Conservation (phyloP, 2,888 invertebrate genomes). For the Nephrotoma guestfalica region DNA sequence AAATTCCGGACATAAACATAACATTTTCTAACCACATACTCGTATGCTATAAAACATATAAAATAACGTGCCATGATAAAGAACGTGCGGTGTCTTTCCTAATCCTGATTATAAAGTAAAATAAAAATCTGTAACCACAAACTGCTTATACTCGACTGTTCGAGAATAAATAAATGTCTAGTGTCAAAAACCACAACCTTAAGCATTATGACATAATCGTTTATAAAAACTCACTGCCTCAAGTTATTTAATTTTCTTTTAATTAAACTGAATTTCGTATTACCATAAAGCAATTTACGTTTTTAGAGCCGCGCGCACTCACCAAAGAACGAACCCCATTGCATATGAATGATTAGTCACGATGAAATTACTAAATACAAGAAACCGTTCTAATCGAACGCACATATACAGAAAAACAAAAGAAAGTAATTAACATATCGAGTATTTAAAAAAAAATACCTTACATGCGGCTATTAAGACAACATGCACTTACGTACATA, state of each 20-base stretch:
- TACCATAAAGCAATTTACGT: neutral
- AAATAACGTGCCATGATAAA: no score
- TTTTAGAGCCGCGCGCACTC: neutral
- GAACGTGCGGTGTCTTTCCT: no score
- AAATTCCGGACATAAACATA: no score
- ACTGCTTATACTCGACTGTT: no score
- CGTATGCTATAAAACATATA: no score
- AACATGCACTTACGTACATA: neutral
- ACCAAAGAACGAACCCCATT: neutral
- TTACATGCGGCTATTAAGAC: neutral
- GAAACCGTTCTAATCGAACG: neutral
- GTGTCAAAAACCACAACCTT: neutral
- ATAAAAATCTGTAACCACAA: no score
- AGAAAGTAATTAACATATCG: neutral
- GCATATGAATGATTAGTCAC: neutral
- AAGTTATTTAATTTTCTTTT: neutral
- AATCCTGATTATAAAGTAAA: no score
- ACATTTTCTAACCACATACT: no score
- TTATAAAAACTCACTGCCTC: neutral
- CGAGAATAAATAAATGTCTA: neutral
- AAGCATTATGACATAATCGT: neutral
- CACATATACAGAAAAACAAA: neutral
- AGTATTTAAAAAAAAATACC: neutral
- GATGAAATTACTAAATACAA: neutral
- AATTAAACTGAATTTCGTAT: neutral